Conservation (phyloP, 2,113 vertebrate species). For the Tricholaema leucomelas region DNA sequence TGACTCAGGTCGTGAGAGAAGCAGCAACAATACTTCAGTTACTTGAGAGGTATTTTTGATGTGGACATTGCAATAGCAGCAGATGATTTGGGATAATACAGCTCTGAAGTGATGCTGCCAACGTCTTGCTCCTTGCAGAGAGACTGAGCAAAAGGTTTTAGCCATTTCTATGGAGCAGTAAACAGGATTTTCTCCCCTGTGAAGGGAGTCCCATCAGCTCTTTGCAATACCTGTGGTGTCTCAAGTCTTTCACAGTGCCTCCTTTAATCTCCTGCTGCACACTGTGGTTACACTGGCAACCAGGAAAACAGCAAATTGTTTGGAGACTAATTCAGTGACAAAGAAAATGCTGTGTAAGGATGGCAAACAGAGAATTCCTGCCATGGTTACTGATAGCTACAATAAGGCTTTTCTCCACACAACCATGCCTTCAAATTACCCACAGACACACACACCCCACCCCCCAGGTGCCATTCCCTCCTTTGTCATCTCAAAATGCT, state of each 20-base stretch:
- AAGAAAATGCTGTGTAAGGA: background rate
- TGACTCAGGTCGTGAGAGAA: background rate
- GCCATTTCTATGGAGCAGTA: background rate
- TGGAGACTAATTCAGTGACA: background rate
- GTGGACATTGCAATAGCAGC: background rate
- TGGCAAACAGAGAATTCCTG: background rate
- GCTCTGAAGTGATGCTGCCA: conserved; percentile 10
- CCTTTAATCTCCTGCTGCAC: background rate
- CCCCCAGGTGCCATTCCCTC: background rate
- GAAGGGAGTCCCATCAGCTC: background rate
- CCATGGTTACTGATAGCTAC: conserved; percentile 35
- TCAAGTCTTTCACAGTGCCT: background rate
- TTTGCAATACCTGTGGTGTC: background rate
- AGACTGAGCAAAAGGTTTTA: conserved; percentile 16
- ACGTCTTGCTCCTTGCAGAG: background rate
- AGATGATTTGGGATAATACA: background rate
- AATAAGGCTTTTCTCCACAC: background rate
- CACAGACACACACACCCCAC: background rate
- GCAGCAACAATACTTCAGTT: conserved; percentile 9
- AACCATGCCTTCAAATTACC: background rate
- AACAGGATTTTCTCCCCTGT: background rate
- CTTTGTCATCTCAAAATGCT: background rate
- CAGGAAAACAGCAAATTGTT: background rate
- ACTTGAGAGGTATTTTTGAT: background rate
- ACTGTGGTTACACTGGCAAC: background rate